Evolutionary conservation across 2,797 vertebrate species (phyloP).

Genomic region (Sylvilagus floridanus): DNA sequence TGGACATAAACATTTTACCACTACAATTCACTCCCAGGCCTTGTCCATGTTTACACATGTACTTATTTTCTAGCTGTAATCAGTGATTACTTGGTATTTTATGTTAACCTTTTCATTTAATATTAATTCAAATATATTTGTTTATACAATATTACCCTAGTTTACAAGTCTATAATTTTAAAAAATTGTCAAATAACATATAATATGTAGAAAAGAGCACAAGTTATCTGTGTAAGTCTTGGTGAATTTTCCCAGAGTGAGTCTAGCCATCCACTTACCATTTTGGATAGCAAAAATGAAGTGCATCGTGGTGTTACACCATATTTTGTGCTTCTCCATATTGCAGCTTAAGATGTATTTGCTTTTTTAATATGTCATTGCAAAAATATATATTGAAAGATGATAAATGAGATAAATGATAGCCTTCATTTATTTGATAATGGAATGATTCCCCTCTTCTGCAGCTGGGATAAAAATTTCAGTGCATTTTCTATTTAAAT

Average conservation of each 20-base stretch:
- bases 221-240: not conserved
- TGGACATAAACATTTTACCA: not conserved
- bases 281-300: constrained; percentile 18
- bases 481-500: constrained; percentile 14
- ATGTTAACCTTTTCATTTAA: not conserved
- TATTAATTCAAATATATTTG: not conserved
- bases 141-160: not conserved
- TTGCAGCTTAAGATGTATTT: constrained; percentile 22
- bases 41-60: not conserved
- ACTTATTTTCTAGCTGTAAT: constrained; percentile 37
- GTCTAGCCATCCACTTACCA: not conserved
- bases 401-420: not conserved
- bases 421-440: not conserved
- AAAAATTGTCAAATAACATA: not conserved
- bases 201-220: not conserved
- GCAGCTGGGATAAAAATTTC: not conserved
- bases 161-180: constrained; percentile 9
- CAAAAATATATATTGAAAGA: constrained; percentile 34
- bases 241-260: not conserved
- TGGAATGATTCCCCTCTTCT: not conserved
- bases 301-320: not conserved
- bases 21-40: not conserved
- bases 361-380: not conserved
- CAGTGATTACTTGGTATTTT: not conserved
- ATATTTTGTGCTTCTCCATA: not conserved